Evolutionary conservation across 2,888 invertebrate species (phyloP), one percentile per base, ranked within the genome.

Genomic region (Horisme vitalbata): DNA sequence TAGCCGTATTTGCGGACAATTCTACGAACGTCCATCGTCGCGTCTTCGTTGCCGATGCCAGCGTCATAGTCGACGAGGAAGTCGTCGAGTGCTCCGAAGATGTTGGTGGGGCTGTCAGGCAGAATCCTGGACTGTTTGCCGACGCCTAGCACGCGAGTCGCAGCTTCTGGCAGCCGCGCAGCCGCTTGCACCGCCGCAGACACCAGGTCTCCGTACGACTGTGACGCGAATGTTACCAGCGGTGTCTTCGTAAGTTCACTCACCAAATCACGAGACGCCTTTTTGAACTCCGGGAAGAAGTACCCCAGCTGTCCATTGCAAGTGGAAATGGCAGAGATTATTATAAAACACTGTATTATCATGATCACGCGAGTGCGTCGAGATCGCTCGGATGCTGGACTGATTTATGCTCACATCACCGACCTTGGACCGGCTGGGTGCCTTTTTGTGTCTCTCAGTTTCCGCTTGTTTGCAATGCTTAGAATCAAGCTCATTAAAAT

Each of bases 1-100:
- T 71, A 69, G 13, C 77, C 76, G 41, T 83, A 82, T 54, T 83
- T 84, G 1, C 31, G 14, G 2, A 78, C 57, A 2, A 85, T 60
- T 0, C 66, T 50, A 3, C 45, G 56, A 5, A 83, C 65, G 10
- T 50, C 55, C 1, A 83, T 46, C 1, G 41, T 27, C 0, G 67
- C 70, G 14, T 85, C 85, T 52, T 79, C 79, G 43, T 77, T 79
- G 1, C 43, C 28, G 2, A 63, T 51, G 4, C 71, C 71, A 4
- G 57, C 46, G 11, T 65, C 55, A 45, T 61, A 75, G 5, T 73
- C 71, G 1, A 51, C 41, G 3, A 71, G 11, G 34, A 75, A 57
- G 8, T 49, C 55, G 23, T 75, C 64, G 1, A 65, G 41, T 6
- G 56, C 45, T 18, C 66, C 68, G 5, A 70, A 31, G 13, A 59